Evolutionary conservation across 2,888 invertebrate genomes (phyloP).

Genomic region (Caenorhabditis zanzibari): DNA sequence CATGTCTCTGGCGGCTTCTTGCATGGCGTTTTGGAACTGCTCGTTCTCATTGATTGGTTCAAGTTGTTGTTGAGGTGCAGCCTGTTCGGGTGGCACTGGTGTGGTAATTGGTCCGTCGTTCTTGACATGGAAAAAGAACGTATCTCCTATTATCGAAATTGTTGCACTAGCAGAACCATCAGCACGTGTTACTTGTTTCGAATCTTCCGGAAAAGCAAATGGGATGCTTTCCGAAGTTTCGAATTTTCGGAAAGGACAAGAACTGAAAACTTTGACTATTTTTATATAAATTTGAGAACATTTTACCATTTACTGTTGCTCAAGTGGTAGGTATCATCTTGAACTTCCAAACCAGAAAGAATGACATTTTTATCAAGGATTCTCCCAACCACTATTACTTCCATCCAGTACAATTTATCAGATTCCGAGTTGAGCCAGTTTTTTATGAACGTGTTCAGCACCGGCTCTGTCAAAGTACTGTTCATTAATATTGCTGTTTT

Average conservation of each 20-base stretch:
- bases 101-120: slow-evolving; percentile 23
- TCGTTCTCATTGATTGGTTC: no score
- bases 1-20: no score
- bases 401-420: neutral
- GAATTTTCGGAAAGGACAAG: neutral
- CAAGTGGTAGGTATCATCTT: neutral
- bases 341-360: neutral
- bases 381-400: neutral
- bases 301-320: neutral
- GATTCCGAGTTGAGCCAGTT: neutral
- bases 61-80: neutral
- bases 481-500: slow-evolving; percentile 6
- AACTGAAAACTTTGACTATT: slow-evolving; percentile 1
- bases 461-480: neutral
- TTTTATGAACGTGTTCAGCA: slow-evolving; percentile 7
- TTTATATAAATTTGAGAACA: neutral
- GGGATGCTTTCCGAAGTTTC: neutral
- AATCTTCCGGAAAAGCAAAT: neutral
- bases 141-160: neutral
- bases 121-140: slow-evolving; percentile 32
- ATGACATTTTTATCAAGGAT: neutral
- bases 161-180: neutral
- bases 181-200: neutral
- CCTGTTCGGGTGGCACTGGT: neutral
- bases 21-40: no score